Evolutionary conservation across 2,888 invertebrate species (phyloP), one percentile per base, ranked within the genome.

Genomic region (Eristalis intricaria): DNA sequence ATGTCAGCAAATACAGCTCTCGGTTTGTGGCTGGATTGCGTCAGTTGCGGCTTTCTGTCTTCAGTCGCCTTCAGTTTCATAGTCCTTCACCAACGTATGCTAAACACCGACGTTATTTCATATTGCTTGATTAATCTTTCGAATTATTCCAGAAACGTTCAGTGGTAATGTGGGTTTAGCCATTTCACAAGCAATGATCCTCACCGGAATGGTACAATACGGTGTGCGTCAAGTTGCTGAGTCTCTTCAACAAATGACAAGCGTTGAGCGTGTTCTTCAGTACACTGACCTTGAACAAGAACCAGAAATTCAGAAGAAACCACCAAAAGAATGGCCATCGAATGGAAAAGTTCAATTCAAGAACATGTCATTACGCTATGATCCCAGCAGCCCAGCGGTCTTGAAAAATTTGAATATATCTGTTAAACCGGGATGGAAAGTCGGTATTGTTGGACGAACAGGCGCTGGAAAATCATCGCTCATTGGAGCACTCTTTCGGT

Each of bases 391-490:
- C 22, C 91, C 94, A 0, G 95, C 96, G 0, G 96, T 97, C 11
- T 94, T 98, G 4, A 97, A 96, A 90, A 94, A 96, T 90, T 93
- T 97, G 15, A 96, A 95, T 90, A 93, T 97, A 64, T 91, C 93
- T 0, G 95, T 97, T 74, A 94, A 96, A 90, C 94, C 96, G 56
- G 95, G 95, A 79, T 94, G 93, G 89, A 92, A 97, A 96, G 95
- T 97, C 78, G 97, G 97, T 15, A 96, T 97, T 89, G 96, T 97
- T 4, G 97, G 97, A 1, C 94, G 97, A 75, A 97, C 97, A 0
- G 97, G 97, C 1, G 97, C 97, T 1, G 97, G 97, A 0, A 97
- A 97, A 92, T 96, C 96, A 0, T 96, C 96, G 0, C 93, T 97
- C 15, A 96, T 97, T 86, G 95, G 96, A 0, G 96, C 97, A 0